phyloP scores from a whole-genome alignment of 1,140 invertebrate species.

The Atta colombica region DNA sequence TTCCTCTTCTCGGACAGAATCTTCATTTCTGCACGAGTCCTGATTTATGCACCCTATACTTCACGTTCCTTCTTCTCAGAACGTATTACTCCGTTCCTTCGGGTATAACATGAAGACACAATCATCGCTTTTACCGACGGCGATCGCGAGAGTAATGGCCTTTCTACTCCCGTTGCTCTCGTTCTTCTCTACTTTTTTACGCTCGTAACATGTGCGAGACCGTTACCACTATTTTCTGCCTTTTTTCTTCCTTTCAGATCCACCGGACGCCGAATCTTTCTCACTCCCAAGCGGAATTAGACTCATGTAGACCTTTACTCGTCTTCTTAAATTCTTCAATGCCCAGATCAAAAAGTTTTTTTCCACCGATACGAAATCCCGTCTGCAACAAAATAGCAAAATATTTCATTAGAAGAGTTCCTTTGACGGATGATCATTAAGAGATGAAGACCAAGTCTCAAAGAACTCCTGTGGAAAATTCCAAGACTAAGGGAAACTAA shows the following conservation, averaged over 20 bases:
- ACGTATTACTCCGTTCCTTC: conserved; percentile 58
- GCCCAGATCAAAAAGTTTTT: conserved; percentile 24
- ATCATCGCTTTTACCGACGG: conserved; percentile 54
- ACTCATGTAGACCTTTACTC: conserved; percentile 36
- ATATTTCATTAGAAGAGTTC: conserved; percentile 52
- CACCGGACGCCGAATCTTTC: background rate
- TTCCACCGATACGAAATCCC: background rate
- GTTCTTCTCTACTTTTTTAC: conserved; percentile 15
- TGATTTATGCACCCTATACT: conserved; percentile 54
- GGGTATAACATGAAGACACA: conserved; percentile 62
- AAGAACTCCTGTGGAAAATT: conserved; percentile 28
- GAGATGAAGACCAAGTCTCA: conserved; percentile 37
- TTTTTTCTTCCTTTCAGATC: conserved; percentile 18
- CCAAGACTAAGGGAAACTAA: conserved; percentile 10
- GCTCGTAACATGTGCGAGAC: conserved; percentile 44
- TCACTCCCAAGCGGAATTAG: background rate
- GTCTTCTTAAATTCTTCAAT: conserved; percentile 4
- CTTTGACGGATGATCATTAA: conserved; percentile 56
- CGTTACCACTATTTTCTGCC: conserved; percentile 28
- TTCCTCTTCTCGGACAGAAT: conserved; percentile 52
- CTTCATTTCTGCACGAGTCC: conserved; percentile 54
- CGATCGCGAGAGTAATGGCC: conserved; percentile 29
- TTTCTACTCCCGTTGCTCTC: background rate
- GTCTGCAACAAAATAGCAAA: conserved; percentile 70
- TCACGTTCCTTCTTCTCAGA: conserved; percentile 32